These are phyloP conservation scores for Carpatolechia fugitivella DNA, from an alignment of 2,888 invertebrate genomes.

Conservation along the genomic window DNA sequence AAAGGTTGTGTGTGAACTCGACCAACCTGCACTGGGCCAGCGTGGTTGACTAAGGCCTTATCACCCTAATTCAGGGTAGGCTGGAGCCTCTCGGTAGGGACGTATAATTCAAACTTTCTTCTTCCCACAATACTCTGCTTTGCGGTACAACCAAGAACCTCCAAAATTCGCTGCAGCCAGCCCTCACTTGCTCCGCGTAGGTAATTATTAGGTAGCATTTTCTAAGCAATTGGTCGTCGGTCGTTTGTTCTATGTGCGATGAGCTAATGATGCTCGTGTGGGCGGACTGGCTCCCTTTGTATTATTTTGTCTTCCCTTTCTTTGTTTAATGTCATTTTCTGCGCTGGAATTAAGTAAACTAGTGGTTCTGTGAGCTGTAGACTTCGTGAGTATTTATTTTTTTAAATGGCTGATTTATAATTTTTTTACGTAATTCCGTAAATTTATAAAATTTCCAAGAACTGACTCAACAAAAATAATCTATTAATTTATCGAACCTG, in stretches of 20 bases:
- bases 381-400: not conserved
- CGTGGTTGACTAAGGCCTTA: too few species aligned
- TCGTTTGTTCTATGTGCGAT: constrained; percentile 38
- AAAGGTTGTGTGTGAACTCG: too few species aligned
- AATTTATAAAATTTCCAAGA: too few species aligned
- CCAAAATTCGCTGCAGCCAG: constrained; percentile 35
- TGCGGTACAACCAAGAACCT: not conserved
- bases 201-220: constrained; percentile 48
- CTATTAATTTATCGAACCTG: too few species aligned
- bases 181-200: constrained; percentile 22
- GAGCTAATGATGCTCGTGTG: constrained; percentile 26
- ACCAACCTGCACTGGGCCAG: too few species aligned
- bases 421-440: too few species aligned
- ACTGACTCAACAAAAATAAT: too few species aligned
- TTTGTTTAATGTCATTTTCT: not conserved
- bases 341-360: not conserved
- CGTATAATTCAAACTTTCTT: too few species aligned
- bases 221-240: constrained; percentile 55
- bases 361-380: not conserved
- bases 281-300: not conserved
- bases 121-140: too few species aligned
- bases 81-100: too few species aligned
- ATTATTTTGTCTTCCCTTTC: constrained; percentile 6
- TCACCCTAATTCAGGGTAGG: too few species aligned
- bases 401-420: too few species aligned